Conservation (phyloP, 2,113 vertebrate species). For the Thunnus thynnus region DNA sequence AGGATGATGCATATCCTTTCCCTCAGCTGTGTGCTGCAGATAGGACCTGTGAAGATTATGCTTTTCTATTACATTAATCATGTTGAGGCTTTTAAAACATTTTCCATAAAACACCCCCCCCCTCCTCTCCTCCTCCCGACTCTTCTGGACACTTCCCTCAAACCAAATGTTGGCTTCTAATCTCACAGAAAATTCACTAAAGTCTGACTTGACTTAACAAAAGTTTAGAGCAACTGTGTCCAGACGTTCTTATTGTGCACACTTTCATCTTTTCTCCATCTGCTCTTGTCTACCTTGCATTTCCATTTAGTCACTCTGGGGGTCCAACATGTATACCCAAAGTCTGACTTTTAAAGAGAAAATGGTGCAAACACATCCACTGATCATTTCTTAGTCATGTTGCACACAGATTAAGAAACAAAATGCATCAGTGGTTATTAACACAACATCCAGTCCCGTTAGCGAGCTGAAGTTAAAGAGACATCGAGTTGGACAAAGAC, state of each 20-base stretch:
- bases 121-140: too few relatives aligned
- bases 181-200: too few relatives aligned
- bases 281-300: not conserved
- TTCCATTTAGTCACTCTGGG: not conserved
- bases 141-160: too few relatives aligned
- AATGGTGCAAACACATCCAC: not conserved
- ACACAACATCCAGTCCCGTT: not conserved
- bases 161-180: too few relatives aligned
- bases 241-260: not conserved
- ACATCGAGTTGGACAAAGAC: not conserved
- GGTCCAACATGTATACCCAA: not conserved
- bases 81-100: not conserved
- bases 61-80: conserved; percentile 1
- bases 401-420: not conserved
- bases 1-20: conserved; percentile 52
- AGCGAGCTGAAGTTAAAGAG: not conserved
- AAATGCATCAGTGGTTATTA: not conserved
- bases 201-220: not conserved
- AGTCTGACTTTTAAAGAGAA: not conserved
- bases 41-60: not conserved
- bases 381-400: not conserved
- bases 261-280: conserved; percentile 30
- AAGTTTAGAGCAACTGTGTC: not conserved
- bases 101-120: conserved; percentile 9
- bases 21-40: conserved; percentile 15